Evolutionary conservation across 2,797 vertebrate species (phyloP), one percentile per base, ranked within the genome.

Genomic region (Intellagama lesueurii): DNA sequence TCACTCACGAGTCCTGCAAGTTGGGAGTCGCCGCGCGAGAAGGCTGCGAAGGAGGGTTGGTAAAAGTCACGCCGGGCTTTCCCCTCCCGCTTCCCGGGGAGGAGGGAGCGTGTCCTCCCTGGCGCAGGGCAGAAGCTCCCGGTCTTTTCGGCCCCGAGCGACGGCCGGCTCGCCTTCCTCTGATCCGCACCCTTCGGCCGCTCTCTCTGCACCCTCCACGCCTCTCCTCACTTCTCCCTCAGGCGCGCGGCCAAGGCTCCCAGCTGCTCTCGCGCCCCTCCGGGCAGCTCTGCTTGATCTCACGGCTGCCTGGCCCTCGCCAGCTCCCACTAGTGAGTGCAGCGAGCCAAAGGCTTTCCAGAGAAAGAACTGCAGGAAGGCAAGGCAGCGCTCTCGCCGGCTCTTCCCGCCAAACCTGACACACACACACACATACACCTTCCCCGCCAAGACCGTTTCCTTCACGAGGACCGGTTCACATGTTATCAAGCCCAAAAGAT

Each of bases 321-420:
- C 95, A 94, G 95, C 95, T 96, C 95, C 95, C 95, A 94, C 95
- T 96, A 96, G 95, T 94, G 95, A 95, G 82, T 72, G 93, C 30
- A 86, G 88, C 56, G 93, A 91, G 94, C 93, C 95, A 85, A 85
- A 83, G 81, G 82, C 66, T 40, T 77, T n/a, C 72, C 14, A 44
- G 81, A 78, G 81, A 66, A 5, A 68, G 32, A 49, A 32, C 60
- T 14, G 52, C 79, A 22, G 5, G 8, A 47, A 0, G 30, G 30
- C 12, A 16, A n/a, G 30, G 72, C 72, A 2, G 40, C 72, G 3
- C 69, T 2, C 2, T n/a, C 83, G 8, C 32, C 73, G n/a, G 22
- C 73, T 17, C 56, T 6, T 40, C 14, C 35, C 5, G 24, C 40
- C 26, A 64, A 64, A 64, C 60, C 60, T 64, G 19, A 2, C 40